Evolutionary conservation across 2,113 vertebrate species (phyloP).

Genomic region (Melanocharis versteri): DNA sequence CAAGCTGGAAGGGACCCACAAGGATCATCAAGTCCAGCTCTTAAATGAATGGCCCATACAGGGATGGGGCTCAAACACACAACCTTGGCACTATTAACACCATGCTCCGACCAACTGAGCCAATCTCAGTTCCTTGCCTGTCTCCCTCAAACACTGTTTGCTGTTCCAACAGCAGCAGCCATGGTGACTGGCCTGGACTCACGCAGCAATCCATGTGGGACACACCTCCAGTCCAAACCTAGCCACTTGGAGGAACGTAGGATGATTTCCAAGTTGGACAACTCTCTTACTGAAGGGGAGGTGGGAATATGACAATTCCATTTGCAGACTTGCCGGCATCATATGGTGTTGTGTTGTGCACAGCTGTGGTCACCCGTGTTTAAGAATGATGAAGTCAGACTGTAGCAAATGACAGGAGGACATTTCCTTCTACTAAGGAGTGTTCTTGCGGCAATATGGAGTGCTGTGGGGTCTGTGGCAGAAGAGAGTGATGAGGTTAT

Average conservation of each 20-base stretch:
- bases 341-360: accelerated
- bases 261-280: not conserved
- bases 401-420: not conserved
- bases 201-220: accelerated
- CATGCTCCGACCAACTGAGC: no score
- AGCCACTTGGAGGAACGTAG: accelerated
- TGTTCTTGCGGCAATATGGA: not conserved
- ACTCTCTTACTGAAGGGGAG: not conserved
- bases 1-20: not conserved
- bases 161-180: not conserved
- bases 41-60: not conserved
- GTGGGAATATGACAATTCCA: not conserved
- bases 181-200: not conserved
- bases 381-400: accelerated
- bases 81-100: not conserved
- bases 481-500: not conserved
- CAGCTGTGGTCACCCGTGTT: not conserved
- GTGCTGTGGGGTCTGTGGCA: not conserved
- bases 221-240: not conserved
- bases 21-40: accelerated
- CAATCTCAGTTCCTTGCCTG: not conserved
- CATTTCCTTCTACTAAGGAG: not conserved
- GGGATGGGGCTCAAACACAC: not conserved
- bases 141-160: not conserved
- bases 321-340: not conserved